Conservation (phyloP, 2,113 vertebrate genomes). For the Chloropsis hardwickii region DNA sequence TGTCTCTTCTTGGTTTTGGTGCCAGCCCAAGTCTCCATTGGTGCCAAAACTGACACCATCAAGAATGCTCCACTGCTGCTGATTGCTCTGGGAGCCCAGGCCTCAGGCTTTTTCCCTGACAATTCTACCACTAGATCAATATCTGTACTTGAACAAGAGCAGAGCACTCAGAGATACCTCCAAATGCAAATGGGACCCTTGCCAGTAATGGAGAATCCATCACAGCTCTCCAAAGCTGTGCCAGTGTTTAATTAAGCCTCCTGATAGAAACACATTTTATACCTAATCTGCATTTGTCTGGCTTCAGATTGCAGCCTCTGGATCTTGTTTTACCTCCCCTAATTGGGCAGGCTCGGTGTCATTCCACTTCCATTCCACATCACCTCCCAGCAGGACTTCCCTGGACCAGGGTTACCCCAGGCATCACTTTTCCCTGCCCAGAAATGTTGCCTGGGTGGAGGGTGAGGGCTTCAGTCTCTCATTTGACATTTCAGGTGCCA, state of each 20-base stretch:
- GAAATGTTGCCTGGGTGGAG: background rate
- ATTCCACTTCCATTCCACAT: background rate
- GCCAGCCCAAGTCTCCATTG: background rate
- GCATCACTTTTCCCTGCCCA: background rate
- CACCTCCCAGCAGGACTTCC: background rate
- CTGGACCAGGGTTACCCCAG: background rate
- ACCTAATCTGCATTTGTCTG: background rate
- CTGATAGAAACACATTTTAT: background rate
- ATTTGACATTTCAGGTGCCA: background rate
- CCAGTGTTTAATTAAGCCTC: slow-evolving; percentile 5
- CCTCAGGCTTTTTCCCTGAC: background rate
- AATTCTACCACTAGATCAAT: background rate
- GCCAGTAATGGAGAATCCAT: background rate
- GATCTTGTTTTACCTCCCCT: background rate
- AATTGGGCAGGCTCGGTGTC: background rate
- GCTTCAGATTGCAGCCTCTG: background rate
- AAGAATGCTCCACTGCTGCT: background rate
- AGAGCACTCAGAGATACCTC: background rate
- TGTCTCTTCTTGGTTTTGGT: background rate
- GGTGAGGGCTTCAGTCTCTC: background rate
- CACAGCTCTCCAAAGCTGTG: background rate
- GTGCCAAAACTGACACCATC: background rate
- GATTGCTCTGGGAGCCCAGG: background rate
- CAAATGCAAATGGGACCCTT: background rate
- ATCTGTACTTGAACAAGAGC: background rate